A percentile compares a stretch with the other conserved stretches of the same genome.
These are phyloP conservation scores for Crossocerus cetratus DNA, from an alignment of 2,888 invertebrate genomes.

Conservation along the genomic window DNA sequence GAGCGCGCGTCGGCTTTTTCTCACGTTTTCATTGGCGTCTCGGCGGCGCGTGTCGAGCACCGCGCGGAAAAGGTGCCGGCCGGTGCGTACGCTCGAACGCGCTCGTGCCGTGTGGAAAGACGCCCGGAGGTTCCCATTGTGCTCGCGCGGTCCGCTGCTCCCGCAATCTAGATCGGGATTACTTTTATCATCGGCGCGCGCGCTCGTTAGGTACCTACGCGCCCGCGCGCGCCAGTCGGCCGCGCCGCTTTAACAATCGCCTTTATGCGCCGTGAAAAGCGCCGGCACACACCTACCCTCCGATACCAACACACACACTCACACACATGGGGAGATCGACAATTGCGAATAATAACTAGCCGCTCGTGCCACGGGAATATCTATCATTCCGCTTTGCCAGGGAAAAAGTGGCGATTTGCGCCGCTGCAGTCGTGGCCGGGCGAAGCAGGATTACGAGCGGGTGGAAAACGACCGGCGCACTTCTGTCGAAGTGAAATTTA, in stretches of 20 bases:
- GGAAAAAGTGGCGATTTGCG: background rate
- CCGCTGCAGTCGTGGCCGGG: background rate
- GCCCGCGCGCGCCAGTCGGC: too few relatives aligned
- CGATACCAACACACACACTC: too few relatives aligned
- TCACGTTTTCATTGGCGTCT: background rate
- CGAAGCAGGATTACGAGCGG: background rate
- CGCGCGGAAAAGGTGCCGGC: constrained; percentile 10
- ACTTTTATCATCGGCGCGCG: constrained; percentile 58
- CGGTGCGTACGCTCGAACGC: constrained; percentile 52
- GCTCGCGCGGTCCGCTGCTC: constrained; percentile 41
- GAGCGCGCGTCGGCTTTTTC: background rate
- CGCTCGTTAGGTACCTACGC: constrained; percentile 39
- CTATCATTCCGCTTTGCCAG: background rate
- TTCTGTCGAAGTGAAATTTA: constrained; percentile 16
- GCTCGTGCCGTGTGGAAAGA: constrained; percentile 57
- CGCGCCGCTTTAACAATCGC: constrained; percentile 61
- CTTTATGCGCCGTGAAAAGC: constrained; percentile 59
- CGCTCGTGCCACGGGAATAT: constrained; percentile 3
- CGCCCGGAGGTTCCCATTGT: constrained; percentile 71
- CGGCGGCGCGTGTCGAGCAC: constrained; percentile 10
- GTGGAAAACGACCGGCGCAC: constrained; percentile 11
- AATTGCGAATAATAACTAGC: constrained; percentile 43
- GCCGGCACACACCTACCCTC: constrained; percentile 28
- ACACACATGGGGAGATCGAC: constrained; percentile 47
- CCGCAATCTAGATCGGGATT: constrained; percentile 68